phyloP scores from a whole-genome alignment of 1,140 invertebrate species.

The Aplysia californica region DNA sequence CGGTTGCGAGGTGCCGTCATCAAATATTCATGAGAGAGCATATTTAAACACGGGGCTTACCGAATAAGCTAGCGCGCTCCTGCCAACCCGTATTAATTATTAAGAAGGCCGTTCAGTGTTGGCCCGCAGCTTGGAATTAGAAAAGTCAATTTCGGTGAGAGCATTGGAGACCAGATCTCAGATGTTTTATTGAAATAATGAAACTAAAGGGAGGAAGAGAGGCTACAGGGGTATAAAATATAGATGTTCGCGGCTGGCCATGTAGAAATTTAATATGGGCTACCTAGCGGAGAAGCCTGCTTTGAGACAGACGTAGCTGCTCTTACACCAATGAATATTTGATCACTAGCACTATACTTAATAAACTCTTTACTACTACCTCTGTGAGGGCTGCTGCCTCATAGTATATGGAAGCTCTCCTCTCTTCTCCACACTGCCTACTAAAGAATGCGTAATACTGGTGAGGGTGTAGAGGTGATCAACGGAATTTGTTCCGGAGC shows the following conservation, averaged over 20 bases:
- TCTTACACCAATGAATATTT: not conserved
- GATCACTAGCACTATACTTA: constrained; percentile 2
- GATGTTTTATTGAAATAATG: constrained; percentile 26
- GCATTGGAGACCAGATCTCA: not conserved
- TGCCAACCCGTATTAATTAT: constrained; percentile 22
- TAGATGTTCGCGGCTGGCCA: not conserved
- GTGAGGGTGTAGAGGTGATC: not conserved
- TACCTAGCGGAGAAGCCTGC: not conserved
- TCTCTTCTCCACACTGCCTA: not conserved
- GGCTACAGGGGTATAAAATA: constrained; percentile 9
- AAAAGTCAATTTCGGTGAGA: constrained; percentile 28
- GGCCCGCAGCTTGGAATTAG: constrained; percentile 4
- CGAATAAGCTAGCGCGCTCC: constrained; percentile 19
- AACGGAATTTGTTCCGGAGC: not conserved
- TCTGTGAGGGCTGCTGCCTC: not conserved
- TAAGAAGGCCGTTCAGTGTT: constrained; percentile 10
- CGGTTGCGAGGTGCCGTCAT: constrained; percentile 21
- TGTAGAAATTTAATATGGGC: constrained; percentile 16
- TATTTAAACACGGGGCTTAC: constrained; percentile 27
- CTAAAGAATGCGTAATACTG: not conserved
- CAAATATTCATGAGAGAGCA: constrained; percentile 22
- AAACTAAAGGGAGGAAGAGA: constrained; percentile 5
- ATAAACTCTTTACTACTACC: not conserved
- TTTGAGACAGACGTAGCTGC: not conserved
- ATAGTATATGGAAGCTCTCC: not conserved